Percentiles rank a stretch among this genome's conserved stretches.
These are phyloP conservation scores for Pelagia noctiluca DNA, from an alignment of 30 jellyfish, hydroid and myxozoan species.

Conservation along the genomic window DNA sequence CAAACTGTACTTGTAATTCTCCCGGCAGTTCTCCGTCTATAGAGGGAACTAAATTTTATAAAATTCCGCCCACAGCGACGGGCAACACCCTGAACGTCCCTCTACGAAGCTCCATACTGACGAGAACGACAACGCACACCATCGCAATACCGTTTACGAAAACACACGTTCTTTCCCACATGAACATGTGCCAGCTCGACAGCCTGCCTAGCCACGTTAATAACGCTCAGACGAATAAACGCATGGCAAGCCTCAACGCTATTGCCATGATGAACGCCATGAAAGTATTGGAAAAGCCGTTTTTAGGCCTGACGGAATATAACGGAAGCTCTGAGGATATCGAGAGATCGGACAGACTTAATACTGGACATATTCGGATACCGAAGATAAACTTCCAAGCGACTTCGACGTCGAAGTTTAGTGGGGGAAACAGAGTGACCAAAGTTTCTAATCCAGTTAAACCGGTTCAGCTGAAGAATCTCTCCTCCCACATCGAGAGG, in stretches of 20 bases:
- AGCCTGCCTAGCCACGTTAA: not conserved
- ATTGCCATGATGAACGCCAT: slow-evolving; percentile 89
- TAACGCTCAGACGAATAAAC: slow-evolving; percentile 47
- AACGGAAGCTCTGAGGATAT: slow-evolving; percentile 12
- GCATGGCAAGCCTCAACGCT: slow-evolving; percentile 79
- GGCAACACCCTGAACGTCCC: slow-evolving; percentile 62
- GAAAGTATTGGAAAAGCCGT: slow-evolving; percentile 70
- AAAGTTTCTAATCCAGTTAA: slow-evolving; percentile 45
- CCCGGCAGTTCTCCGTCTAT: not conserved
- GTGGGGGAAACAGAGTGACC: slow-evolving; percentile 57
- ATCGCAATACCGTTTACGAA: slow-evolving; percentile 89
- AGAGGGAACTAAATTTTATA: slow-evolving; percentile 31
- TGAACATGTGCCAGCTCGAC: slow-evolving; percentile 46
- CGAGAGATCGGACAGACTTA: slow-evolving; percentile 13
- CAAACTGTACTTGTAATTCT: slow-evolving; percentile 35
- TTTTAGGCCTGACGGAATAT: slow-evolving; percentile 7
- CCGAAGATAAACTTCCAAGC: slow-evolving; percentile 83
- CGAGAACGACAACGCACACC: slow-evolving; percentile 82
- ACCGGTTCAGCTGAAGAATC: slow-evolving; percentile 60
- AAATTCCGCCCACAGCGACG: slow-evolving; percentile 60
- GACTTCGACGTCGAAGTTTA: slow-evolving; percentile 80
- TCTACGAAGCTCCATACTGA: slow-evolving; percentile 71
- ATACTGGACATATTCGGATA: slow-evolving; percentile 35
- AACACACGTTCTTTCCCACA: slow-evolving; percentile 77
- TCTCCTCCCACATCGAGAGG: slow-evolving; percentile 54